These are phyloP conservation scores for Sinelater perroti DNA, from an alignment of 2,888 invertebrate genomes.

Conservation along the genomic window DNA sequence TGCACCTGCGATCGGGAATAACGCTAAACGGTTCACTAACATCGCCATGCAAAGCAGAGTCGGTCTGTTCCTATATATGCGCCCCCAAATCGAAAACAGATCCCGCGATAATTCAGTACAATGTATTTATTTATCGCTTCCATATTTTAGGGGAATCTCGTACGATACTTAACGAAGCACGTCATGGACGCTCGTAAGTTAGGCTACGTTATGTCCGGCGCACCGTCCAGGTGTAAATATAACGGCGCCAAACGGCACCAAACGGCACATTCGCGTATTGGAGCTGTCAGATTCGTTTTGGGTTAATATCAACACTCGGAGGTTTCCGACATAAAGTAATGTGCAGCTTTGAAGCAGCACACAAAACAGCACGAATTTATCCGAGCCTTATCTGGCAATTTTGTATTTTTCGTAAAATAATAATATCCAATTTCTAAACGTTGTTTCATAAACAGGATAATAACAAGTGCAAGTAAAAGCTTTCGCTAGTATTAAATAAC, in stretches of 20 bases:
- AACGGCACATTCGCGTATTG: conserved; percentile 37
- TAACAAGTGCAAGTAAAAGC: no score
- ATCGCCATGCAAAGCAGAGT: conserved; percentile 54
- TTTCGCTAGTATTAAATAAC: no score
- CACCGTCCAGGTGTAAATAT: conserved; percentile 39
- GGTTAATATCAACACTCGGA: conserved; percentile 13
- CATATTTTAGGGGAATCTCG: conserved; percentile 49
- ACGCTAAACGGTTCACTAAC: conserved; percentile 54
- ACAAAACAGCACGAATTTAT: no score
- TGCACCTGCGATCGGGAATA: conserved; percentile 60
- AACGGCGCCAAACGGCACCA: conserved; percentile 21
- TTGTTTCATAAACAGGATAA: no score
- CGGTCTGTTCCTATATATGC: conserved; percentile 45
- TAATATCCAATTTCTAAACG: no score
- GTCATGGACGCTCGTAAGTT: conserved; percentile 36
- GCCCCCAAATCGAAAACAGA: conserved; percentile 53
- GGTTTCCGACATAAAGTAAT: conserved; percentile 14
- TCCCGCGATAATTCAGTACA: conserved; percentile 55
- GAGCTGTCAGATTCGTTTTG: conserved; percentile 35
- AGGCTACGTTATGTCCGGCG: conserved; percentile 36
- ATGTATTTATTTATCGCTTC: conserved; percentile 55
- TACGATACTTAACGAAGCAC: conserved; percentile 42
- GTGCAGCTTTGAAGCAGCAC: background rate
- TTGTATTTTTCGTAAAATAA: no score
- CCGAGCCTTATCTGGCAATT: no score